Conservation (phyloP, 2,888 invertebrate genomes). For the Eurytoma adleriae region DNA sequence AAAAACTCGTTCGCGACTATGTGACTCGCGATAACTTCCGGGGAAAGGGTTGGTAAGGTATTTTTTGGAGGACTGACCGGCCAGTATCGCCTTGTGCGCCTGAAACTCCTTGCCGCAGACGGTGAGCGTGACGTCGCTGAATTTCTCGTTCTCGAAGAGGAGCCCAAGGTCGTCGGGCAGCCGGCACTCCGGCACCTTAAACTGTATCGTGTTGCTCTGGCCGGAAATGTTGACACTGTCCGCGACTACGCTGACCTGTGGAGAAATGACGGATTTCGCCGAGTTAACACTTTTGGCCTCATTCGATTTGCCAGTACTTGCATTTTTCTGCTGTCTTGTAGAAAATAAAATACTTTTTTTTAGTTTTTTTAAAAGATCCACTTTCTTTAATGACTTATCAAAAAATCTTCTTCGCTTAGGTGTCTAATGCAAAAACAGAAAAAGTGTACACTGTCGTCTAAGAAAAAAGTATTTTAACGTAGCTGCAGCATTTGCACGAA, state of each 20-base stretch:
- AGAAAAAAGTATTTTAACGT: too few species aligned
- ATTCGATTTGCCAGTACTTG: too few species aligned
- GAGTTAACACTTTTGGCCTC: constrained; percentile 7
- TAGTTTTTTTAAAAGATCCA: too few species aligned
- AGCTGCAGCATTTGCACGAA: too few species aligned
- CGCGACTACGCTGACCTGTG: constrained; percentile 94
- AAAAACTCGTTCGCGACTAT: too few species aligned
- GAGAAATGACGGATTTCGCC: constrained; percentile 25
- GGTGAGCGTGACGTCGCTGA: constrained; percentile 97
- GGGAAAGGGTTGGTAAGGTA: not conserved
- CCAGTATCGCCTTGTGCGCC: constrained; percentile 98
- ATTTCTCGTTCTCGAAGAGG: constrained; percentile 97
- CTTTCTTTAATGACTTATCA: too few species aligned
- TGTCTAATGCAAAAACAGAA: too few species aligned
- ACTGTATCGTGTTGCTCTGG: constrained; percentile 98
- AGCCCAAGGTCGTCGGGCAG: constrained; percentile 96
- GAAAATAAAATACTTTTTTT: too few species aligned
- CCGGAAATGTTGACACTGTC: constrained; percentile 99
- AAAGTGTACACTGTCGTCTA: too few species aligned
- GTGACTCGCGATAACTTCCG: too few species aligned
- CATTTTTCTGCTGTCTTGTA: too few species aligned
- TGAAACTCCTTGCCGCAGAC: constrained; percentile 94
- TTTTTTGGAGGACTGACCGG: constrained; percentile 74
- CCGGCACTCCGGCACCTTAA: constrained; percentile 96
- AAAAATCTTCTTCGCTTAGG: too few species aligned